Percentiles rank a stretch among this genome's conserved stretches.
These are phyloP conservation scores for Psittacula cyanocephala DNA, from an alignment of 2,113 vertebrate species.

Conservation along the genomic window DNA sequence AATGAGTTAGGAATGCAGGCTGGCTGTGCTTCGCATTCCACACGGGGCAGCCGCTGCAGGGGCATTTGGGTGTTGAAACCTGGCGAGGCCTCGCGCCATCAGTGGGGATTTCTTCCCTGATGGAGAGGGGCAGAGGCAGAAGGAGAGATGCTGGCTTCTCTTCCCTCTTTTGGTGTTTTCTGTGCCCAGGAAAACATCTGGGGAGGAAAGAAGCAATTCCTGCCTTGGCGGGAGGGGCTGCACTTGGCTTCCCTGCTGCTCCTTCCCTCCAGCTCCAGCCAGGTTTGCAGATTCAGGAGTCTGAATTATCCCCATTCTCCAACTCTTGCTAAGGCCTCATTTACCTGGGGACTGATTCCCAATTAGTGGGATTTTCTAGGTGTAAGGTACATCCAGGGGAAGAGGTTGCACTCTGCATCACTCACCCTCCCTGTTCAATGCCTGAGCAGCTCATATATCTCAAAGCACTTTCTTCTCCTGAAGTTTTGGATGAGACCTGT, in stretches of 20 bases:
- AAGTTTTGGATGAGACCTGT: neutral
- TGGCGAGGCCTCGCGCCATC: neutral
- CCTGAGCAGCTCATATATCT: neutral
- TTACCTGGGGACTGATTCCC: neutral
- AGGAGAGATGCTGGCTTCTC: neutral
- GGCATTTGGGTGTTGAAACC: neutral
- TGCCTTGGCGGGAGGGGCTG: neutral
- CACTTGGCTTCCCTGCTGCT: neutral
- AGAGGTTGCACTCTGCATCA: neutral
- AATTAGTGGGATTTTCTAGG: neutral
- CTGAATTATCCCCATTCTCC: neutral
- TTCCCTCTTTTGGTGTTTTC: neutral
- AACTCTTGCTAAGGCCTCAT: neutral
- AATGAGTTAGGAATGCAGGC: accelerated
- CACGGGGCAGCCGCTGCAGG: accelerated
- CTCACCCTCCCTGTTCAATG: neutral
- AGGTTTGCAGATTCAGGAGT: neutral
- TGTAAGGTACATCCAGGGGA: neutral
- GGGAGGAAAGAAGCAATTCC: neutral
- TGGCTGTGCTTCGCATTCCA: accelerated
- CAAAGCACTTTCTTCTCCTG: neutral
- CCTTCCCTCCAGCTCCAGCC: neutral
- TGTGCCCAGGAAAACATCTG: neutral
- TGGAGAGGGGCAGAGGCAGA: neutral
- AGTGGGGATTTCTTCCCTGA: neutral